These are phyloP conservation scores for Caenorhabditis drosophilae DNA, from an alignment of 2,888 invertebrate species.

Conservation along the genomic window DNA sequence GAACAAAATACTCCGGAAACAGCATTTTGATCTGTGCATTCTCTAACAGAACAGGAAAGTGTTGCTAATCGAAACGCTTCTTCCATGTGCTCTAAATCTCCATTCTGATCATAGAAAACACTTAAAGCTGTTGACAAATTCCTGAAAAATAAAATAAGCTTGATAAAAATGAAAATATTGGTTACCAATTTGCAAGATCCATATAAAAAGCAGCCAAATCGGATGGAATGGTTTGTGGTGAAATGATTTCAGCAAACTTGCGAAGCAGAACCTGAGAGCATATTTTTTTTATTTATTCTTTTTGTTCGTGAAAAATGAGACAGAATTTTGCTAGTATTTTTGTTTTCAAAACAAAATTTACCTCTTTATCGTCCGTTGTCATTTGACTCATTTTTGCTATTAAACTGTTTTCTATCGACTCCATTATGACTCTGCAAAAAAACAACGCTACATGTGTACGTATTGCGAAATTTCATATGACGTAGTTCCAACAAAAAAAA, in stretches of 20 bases:
- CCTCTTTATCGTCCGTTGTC: constrained; percentile 34
- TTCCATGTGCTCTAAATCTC: constrained; percentile 34
- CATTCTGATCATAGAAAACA: constrained; percentile 36
- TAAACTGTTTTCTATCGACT: constrained; percentile 32
- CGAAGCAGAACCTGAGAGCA: constrained; percentile 19
- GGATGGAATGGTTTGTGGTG: constrained; percentile 25
- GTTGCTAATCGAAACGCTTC: constrained; percentile 32
- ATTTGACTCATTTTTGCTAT: constrained; percentile 38
- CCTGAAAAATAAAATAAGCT: constrained; percentile 6
- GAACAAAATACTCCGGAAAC: constrained; percentile 19
- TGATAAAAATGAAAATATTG: neutral
- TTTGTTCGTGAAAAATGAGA: constrained; percentile 11
- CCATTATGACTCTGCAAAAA: constrained; percentile 14
- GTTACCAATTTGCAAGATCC: constrained; percentile 38
- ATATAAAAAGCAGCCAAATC: constrained; percentile 42
- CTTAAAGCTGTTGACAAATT: constrained; percentile 23
- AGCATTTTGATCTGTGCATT: constrained; percentile 17
- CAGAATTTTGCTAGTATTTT: neutral
- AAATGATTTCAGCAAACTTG: constrained; percentile 23
- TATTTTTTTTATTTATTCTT: no score
- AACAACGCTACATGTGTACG: neutral
- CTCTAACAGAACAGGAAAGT: constrained; percentile 18
- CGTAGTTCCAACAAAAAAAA: no score
- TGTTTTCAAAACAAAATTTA: neutral
- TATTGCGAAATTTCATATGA: no score